Conservation (phyloP, 2,888 invertebrate species). For the Rhingia campestris region DNA sequence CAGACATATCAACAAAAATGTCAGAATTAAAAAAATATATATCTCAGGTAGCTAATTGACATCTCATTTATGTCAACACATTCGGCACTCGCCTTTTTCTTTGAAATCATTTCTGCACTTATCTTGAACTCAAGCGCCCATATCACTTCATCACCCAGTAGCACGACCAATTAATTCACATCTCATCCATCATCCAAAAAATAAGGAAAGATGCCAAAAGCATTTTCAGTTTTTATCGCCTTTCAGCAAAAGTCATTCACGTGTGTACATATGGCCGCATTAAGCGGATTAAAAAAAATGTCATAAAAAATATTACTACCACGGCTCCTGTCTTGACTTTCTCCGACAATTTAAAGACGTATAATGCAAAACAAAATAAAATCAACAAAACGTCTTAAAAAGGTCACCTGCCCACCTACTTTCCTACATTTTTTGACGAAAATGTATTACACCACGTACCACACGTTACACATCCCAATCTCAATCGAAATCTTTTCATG, state of each 20-base stretch:
- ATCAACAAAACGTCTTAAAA: slow-evolving; percentile 2
- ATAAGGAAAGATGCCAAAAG: neutral
- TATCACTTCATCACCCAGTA: slow-evolving; percentile 7
- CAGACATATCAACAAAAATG: too few relatives aligned
- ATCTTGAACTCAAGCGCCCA: too few relatives aligned
- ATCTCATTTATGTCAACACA: too few relatives aligned
- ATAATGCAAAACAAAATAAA: neutral
- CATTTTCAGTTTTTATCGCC: slow-evolving; percentile 16
- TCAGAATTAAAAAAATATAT: too few relatives aligned
- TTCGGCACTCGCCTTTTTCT: too few relatives aligned
- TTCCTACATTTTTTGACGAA: neutral
- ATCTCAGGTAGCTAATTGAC: too few relatives aligned
- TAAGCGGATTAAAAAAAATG: slow-evolving; percentile 6
- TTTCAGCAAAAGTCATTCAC: neutral
- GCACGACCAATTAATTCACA: slow-evolving; percentile 9
- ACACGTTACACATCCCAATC: neutral
- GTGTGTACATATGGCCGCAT: neutral
- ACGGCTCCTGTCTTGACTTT: slow-evolving; percentile 7
- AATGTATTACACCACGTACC: neutral
- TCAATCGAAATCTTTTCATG: slow-evolving; percentile 13
- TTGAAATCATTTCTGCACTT: too few relatives aligned
- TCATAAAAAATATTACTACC: slow-evolving; percentile 9
- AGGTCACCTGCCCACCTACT: slow-evolving; percentile 31
- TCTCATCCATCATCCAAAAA: slow-evolving; percentile 6
- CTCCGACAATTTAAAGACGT: neutral